Conservation (phyloP, 1,140 invertebrate species). For the Ectropis grisescens region DNA sequence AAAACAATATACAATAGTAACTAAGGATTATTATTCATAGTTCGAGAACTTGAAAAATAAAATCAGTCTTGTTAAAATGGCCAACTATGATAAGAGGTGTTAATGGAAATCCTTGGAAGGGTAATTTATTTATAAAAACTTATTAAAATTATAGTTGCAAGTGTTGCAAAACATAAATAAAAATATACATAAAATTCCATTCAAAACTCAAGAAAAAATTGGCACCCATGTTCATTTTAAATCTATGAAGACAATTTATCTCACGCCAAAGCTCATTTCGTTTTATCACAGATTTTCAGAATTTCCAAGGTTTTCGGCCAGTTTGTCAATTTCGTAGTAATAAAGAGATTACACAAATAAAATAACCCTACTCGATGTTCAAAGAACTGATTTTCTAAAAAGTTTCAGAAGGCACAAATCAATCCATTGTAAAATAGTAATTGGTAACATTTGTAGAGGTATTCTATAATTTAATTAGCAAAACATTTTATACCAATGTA, state of each 20-base stretch:
- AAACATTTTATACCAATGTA: background rate
- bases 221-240: conserved; percentile 36
- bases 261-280: conserved; percentile 5
- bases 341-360: conserved; percentile 17
- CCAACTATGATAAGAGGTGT: conserved; percentile 41
- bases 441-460: conserved; percentile 34
- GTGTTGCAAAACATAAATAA: conserved; percentile 43
- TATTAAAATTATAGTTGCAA: conserved; percentile 36
- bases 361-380: no score
- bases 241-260: conserved; percentile 9
- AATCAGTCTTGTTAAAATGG: conserved; percentile 69
- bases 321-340: conserved; percentile 13
- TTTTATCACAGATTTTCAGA: conserved; percentile 42
- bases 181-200: conserved; percentile 42
- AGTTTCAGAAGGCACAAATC: conserved; percentile 24
- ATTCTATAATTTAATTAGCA: no score
- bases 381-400: conserved; percentile 2
- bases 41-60: conserved; percentile 56
- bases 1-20: conserved; percentile 58
- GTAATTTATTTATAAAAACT: conserved; percentile 34
- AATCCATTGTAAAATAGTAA: conserved; percentile 28
- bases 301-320: conserved; percentile 26
- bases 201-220: conserved; percentile 44
- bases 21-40: conserved; percentile 48
- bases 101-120: conserved; percentile 36